phyloP scores from a whole-genome alignment of 2,888 invertebrate species.

The Chrysolina oricalcia region DNA sequence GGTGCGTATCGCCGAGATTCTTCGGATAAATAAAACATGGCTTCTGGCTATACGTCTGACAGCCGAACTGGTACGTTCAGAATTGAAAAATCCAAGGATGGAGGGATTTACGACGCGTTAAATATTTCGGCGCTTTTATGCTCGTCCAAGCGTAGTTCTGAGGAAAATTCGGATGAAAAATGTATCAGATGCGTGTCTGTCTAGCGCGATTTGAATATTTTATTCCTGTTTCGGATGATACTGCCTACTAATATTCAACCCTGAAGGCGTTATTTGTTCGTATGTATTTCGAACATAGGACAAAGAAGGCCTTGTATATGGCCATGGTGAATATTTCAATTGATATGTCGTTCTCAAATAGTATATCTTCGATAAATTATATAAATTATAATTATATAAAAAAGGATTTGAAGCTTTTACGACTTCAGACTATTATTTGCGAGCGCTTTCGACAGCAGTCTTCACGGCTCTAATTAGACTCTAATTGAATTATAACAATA shows the following conservation, averaged over 20 bases:
- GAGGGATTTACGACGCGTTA: conserved; percentile 43
- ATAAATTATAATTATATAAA: too few relatives aligned
- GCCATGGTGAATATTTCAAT: too few relatives aligned
- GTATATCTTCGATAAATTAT: too few relatives aligned
- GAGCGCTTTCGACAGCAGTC: too few relatives aligned
- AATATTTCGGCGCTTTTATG: conserved; percentile 41
- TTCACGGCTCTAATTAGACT: too few relatives aligned
- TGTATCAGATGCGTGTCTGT: conserved; percentile 20
- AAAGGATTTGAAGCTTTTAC: too few relatives aligned
- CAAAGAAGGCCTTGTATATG: too few relatives aligned
- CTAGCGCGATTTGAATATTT: conserved; percentile 14
- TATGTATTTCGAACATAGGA: neutral
- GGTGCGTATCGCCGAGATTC: conserved; percentile 42
- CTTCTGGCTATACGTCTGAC: conserved; percentile 35
- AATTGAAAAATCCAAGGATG: conserved; percentile 32
- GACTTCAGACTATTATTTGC: too few relatives aligned
- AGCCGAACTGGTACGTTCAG: conserved; percentile 34
- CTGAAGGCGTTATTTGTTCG: neutral
- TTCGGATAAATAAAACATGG: conserved; percentile 52
- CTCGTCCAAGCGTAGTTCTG: conserved; percentile 22
- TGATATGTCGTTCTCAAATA: too few relatives aligned
- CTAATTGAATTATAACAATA: too few relatives aligned
- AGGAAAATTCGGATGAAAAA: conserved; percentile 28
- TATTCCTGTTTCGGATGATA: neutral
- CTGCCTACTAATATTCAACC: neutral